Percentiles rank a stretch among this genome's conserved stretches.
phyloP scores from a whole-genome alignment of 2,113 vertebrate genomes.

The Nestor notabilis region DNA sequence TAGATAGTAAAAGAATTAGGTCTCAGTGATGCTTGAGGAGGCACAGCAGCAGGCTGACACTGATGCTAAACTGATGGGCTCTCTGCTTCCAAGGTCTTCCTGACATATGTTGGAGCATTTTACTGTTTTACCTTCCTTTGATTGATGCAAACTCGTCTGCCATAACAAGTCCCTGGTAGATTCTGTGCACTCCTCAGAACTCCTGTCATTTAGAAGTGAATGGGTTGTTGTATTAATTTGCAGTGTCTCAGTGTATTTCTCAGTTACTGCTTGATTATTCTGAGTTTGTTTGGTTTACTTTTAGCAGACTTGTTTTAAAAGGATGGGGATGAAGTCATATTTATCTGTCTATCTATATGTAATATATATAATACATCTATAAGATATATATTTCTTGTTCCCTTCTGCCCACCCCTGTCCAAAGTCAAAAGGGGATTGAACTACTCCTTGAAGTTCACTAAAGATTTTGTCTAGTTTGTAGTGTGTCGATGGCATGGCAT shows the following conservation, averaged over 20 bases:
- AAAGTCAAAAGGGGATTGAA: background rate
- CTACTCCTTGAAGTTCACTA: background rate
- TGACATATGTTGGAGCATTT: background rate
- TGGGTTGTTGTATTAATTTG: background rate
- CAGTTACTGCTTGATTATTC: background rate
- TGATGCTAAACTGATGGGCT: background rate
- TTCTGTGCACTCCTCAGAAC: background rate
- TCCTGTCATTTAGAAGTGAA: background rate
- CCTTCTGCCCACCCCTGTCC: background rate
- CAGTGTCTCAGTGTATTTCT: background rate
- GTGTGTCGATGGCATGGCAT: background rate
- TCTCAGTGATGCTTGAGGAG: background rate
- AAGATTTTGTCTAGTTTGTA: background rate
- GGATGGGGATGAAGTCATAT: background rate
- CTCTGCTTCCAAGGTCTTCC: background rate
- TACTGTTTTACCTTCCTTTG: background rate
- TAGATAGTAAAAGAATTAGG: background rate
- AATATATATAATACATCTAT: background rate
- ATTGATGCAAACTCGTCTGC: background rate
- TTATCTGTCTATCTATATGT: too few relatives aligned
- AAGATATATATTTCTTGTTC: background rate
- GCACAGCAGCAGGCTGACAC: background rate
- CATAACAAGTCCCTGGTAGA: background rate
- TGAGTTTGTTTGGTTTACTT: background rate
- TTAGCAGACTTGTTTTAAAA: background rate